Evolutionary conservation across 2,113 vertebrate species (phyloP).

Genomic region (Caracal caracal): DNA sequence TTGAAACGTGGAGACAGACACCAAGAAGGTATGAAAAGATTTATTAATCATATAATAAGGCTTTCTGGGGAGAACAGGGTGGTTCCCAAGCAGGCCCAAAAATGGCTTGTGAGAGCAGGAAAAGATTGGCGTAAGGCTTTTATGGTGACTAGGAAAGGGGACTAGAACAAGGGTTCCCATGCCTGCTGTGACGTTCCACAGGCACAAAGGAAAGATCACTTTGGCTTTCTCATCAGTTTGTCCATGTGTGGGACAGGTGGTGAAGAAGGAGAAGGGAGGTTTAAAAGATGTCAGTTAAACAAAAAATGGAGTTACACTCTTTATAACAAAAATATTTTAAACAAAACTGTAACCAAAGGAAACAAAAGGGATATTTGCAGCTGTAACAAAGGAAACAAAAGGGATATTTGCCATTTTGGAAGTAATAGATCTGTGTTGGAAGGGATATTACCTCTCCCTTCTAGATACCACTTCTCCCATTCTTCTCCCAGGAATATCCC

Average conservation of each 20-base stretch:
- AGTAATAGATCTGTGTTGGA: neutral
- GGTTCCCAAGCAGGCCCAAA: neutral
- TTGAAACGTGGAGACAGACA: neutral
- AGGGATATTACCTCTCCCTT: neutral
- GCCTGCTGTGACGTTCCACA: neutral
- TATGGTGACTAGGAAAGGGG: neutral
- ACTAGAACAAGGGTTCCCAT: neutral
- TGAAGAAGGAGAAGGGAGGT: neutral
- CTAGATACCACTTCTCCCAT: neutral
- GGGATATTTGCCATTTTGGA: neutral
- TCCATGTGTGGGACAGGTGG: neutral
- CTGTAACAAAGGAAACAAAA: neutral
- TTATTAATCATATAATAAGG: neutral
- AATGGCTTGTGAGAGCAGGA: neutral
- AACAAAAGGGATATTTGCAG: neutral
- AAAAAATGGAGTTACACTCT: neutral
- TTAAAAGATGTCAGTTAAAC: neutral
- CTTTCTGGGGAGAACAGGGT: neutral
- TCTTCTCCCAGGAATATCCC: conserved; percentile 13
- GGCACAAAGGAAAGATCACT: neutral
- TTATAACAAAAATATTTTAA: neutral
- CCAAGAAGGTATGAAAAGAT: neutral
- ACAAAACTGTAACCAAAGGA: neutral
- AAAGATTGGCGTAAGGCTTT: neutral
- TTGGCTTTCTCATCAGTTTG: neutral